Base-by-base conservation (phyloP, 2,113 vertebrate species). In the Salvelinus namaycush region DNA sequence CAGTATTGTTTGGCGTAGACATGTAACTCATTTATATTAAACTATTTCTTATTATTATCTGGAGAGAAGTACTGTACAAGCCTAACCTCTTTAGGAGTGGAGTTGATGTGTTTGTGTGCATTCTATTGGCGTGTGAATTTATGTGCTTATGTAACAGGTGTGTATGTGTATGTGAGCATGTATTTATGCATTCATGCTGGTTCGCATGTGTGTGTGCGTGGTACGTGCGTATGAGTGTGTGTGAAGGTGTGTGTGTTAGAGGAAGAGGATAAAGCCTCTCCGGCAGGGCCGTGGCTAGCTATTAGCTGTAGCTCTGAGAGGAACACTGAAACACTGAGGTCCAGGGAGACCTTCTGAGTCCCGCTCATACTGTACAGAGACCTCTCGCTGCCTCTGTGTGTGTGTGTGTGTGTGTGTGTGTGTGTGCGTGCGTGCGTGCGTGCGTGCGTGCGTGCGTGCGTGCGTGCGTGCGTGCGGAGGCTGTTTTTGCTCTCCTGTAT, bases 331-430 rank as follows among this genome's bases (percentile, higher is more conserved):
- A 81, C 89, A 92, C 78, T 90, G 90, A 90, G 88, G 90, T 92
- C 90, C 89, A 91, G 86, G 81, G 89, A 92, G 90, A 90, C 88
- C 88, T 74, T 84, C 69, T 89, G 89, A 91, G 85, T 92, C 85
- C 91, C 78, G 79, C 81, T 80, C 86, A 86, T 86, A 81, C 87
- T 88, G 34, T 71, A 69, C 81, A 79, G 78, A 81, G 80, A 84
- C 84, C 64, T 13, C 5, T 75, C 66, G 74, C 72, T 77, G 68
- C 26, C 77, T 68, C 26, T n/a, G 5, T 26, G 74, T 77, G 74
- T 85, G 77, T 66, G 7, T 66, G 72, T 79, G 72, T 85, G 79
- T 66, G n/a, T 66, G 12, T 66, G 11, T 77, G 68, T 31, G 76
- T 66, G 24, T n/a, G 7, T 22, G 72, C 77, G 72, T 84, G 79